Evolutionary conservation across 2,797 vertebrate species (phyloP).

Genomic region (Gephyroberyx darwinii): DNA sequence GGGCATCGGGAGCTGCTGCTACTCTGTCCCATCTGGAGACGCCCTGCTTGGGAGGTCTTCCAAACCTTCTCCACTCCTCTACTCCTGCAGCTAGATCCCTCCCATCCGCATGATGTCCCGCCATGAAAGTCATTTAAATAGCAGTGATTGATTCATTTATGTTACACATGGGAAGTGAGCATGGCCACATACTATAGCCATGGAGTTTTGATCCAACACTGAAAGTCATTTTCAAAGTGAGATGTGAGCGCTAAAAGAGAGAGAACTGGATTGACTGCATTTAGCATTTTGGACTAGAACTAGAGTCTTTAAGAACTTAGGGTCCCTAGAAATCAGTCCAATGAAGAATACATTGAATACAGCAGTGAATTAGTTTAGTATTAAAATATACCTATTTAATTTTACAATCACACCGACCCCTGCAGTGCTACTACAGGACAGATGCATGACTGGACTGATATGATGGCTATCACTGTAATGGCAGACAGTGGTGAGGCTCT

Average conservation of each 20-base stretch:
- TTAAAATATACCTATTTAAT: neutral
- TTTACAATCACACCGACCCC: neutral
- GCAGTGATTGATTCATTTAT: neutral
- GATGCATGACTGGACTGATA: too few species aligned
- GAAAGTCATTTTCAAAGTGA: neutral
- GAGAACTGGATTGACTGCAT: too few species aligned
- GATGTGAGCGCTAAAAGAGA: neutral
- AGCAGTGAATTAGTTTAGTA: neutral
- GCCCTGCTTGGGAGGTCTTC: slow-evolving; percentile 13
- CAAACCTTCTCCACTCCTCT: slow-evolving; percentile 22
- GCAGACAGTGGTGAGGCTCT: neutral
- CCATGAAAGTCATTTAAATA: neutral
- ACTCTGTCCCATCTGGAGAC: slow-evolving; percentile 45
- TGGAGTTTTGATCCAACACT: neutral
- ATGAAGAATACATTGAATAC: neutral
- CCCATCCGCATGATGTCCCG: slow-evolving; percentile 6
- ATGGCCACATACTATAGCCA: neutral
- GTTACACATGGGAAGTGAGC: neutral
- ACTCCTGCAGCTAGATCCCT: slow-evolving; percentile 10
- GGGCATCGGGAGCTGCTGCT: slow-evolving; percentile 26
- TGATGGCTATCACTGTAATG: neutral
- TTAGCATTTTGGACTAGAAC: neutral
- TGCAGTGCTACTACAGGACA: too few species aligned
- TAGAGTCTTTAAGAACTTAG: neutral
- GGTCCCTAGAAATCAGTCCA: neutral